A percentile compares a stretch with the other conserved stretches of the same genome.
Evolutionary conservation across 2,888 invertebrate species (phyloP).

Genomic region (Callimorpha dominula): DNA sequence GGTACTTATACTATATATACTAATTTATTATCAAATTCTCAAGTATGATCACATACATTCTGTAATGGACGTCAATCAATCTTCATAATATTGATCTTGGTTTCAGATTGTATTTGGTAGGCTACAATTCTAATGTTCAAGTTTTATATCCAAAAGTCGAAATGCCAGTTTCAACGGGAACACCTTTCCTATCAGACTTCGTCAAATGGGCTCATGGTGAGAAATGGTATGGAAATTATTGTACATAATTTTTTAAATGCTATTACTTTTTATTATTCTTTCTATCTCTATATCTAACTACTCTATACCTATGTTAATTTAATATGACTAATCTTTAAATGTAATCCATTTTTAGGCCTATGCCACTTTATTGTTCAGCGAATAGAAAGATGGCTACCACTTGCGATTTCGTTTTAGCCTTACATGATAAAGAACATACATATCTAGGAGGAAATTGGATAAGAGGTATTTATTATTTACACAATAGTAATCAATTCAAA

Average conservation of each 20-base stretch:
- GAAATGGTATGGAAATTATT: constrained; percentile 87
- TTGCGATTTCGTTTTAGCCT: constrained; percentile 27
- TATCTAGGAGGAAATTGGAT: constrained; percentile 91
- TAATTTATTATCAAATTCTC: too few relatives aligned
- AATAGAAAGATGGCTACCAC: constrained; percentile 14
- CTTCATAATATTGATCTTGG: constrained; percentile 56
- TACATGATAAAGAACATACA: constrained; percentile 85
- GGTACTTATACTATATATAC: background rate
- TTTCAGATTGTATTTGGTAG: constrained; percentile 90
- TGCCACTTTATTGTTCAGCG: constrained; percentile 18
- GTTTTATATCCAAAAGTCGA: constrained; percentile 90
- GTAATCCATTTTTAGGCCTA: constrained; percentile 31
- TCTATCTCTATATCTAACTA: background rate
- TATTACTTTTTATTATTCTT: background rate
- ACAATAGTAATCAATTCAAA: background rate
- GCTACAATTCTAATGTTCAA: constrained; percentile 89
- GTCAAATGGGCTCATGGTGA: constrained; percentile 94
- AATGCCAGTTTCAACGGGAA: constrained; percentile 93
- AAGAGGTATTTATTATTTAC: constrained; percentile 87
- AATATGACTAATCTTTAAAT: background rate
- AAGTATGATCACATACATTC: too few relatives aligned
- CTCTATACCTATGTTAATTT: background rate
- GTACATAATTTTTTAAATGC: background rate
- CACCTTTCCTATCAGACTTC: constrained; percentile 92
- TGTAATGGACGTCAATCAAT: too few relatives aligned